Evolutionary conservation across 2,113 vertebrate species (phyloP).

Genomic region (Dromaius novaehollandiae): DNA sequence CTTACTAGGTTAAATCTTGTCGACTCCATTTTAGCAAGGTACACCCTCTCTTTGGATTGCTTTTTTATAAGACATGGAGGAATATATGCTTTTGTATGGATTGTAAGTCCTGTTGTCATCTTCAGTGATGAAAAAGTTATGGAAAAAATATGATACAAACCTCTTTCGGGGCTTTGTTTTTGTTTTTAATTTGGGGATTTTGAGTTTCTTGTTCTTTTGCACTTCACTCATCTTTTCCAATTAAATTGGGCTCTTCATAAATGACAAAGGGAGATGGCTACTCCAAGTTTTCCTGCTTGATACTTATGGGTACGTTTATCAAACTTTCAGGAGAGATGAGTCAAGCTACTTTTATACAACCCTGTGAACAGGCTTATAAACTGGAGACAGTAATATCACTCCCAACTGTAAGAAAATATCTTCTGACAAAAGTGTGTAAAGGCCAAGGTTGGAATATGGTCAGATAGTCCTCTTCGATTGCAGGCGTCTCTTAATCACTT

Average conservation of each 20-base stretch:
- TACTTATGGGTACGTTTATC: not conserved
- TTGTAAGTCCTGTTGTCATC: not conserved
- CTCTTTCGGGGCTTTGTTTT: rapidly evolving
- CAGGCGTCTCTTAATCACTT: not conserved
- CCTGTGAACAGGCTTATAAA: not conserved
- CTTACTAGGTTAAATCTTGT: not conserved
- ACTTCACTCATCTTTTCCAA: not conserved
- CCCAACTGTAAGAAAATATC: not conserved
- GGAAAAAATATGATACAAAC: not conserved
- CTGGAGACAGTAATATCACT: not conserved
- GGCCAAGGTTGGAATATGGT: not conserved
- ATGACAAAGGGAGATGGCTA: not conserved
- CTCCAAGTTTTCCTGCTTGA: not conserved
- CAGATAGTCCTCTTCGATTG: not conserved
- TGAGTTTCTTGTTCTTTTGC: not conserved
- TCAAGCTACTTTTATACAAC: not conserved
- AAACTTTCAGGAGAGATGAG: not conserved
- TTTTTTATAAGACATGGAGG: not conserved
- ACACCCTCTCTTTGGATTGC: not conserved
- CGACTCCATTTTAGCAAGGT: not conserved
- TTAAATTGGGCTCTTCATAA: not conserved
- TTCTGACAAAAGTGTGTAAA: not conserved
- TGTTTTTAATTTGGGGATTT: not conserved
- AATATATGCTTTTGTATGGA: not conserved
- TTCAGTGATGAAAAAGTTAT: not conserved